Percentiles rank a stretch among this genome's conserved stretches.
These are phyloP conservation scores for Dicyrtomina minuta DNA, from an alignment of 2,888 invertebrate species.

Conservation along the genomic window DNA sequence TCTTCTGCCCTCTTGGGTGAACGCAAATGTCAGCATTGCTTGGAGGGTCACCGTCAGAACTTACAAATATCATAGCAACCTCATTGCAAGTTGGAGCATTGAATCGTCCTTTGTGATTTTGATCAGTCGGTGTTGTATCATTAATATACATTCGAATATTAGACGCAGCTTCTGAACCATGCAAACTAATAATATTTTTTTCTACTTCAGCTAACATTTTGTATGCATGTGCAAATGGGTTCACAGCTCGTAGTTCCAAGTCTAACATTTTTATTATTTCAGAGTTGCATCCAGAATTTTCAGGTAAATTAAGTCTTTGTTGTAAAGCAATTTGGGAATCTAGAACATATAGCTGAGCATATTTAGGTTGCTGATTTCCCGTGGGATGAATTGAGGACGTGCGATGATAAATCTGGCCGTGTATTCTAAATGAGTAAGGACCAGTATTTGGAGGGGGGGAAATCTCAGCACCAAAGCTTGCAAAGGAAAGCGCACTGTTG, in stretches of 20 bases:
- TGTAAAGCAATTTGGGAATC: background rate
- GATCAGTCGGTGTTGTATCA: too few species aligned
- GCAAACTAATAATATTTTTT: background rate
- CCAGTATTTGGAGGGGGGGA: background rate
- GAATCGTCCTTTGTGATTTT: too few species aligned
- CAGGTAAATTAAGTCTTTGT: background rate
- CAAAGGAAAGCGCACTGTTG: background rate
- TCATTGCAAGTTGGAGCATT: too few species aligned
- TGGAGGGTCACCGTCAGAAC: too few species aligned
- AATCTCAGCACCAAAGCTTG: background rate
- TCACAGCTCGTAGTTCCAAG: background rate
- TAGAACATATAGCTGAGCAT: constrained; percentile 3
- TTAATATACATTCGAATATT: too few species aligned
- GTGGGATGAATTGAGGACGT: background rate
- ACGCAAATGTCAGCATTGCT: too few species aligned
- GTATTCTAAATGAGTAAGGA: background rate
- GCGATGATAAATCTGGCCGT: constrained; percentile 1
- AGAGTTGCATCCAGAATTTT: background rate
- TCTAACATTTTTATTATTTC: background rate
- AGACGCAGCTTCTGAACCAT: background rate
- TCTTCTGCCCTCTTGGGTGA: too few species aligned
- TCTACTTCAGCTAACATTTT: constrained; percentile 44
- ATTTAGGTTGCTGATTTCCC: background rate
- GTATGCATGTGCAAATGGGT: constrained; percentile 27
- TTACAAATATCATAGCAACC: too few species aligned